Conservation (phyloP, 2,888 invertebrate species). For the Aporophyla nigra region DNA sequence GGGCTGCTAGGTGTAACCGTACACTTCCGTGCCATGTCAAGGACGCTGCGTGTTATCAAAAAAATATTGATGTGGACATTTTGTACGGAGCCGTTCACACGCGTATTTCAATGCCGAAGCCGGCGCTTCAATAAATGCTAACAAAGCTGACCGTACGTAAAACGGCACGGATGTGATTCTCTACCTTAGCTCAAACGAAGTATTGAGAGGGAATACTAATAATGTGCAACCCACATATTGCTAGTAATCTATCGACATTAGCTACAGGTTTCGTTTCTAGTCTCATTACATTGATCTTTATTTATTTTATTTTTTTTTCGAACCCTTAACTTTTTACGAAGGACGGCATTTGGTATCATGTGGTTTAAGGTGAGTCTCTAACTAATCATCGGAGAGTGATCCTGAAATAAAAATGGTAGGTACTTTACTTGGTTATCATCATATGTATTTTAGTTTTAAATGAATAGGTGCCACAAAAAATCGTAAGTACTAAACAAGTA, state of each 20-base stretch:
- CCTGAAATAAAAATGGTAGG: conserved; percentile 13
- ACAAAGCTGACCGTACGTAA: background rate
- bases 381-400: background rate
- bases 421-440: background rate
- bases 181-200: background rate
- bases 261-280: background rate
- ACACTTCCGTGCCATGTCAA: background rate
- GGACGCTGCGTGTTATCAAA: background rate
- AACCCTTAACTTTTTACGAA: background rate
- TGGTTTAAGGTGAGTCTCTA: conserved; percentile 23
- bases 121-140: conserved; percentile 4
- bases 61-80: conserved; percentile 2
- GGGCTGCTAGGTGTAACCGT: background rate
- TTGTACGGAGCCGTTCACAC: background rate
- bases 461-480: conserved; percentile 6
- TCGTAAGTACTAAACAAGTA: conserved; percentile 28
- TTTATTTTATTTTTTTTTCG: conserved; percentile 8
- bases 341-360: conserved; percentile 39
- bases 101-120: too few species aligned
- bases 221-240: background rate
- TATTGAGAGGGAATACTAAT: background rate
- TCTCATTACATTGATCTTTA: background rate
- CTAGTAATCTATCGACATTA: background rate
- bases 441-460: background rate
- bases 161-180: conserved; percentile 5